Base-by-base conservation (phyloP, 2,797 vertebrate species). In the Pseudomugil gertrudae region DNA sequence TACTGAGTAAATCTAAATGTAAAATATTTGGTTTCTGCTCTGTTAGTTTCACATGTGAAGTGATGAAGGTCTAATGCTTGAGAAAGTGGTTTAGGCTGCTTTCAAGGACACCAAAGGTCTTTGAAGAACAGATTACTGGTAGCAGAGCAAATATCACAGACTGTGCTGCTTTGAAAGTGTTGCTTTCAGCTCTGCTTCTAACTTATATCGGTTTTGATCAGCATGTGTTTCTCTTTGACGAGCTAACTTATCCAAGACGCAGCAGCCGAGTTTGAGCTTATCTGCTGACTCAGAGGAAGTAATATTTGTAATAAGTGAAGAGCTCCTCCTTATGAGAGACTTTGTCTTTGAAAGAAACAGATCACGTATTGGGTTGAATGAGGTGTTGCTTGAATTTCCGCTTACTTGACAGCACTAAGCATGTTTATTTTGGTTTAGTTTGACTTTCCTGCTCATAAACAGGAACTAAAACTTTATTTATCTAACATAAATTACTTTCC, bases 391-490 rank as follows among this genome's bases (percentile, higher is more conserved):
- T 21, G 9, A 29, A 30, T 55, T 8, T 50, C 50, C 50, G 53
- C 14, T 3, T 0, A 21, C 35, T 13, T 60, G 14, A 54, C 32
- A 27, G 50, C 26, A 19, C 30, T 35, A 26, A 26, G 35, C 27
- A 1, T 48, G 35, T 29, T 63, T 54, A 26, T 62, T 63, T 71
- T 54, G 13, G 47, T 50, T 50, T 26, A 50, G 13, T 50, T 26
- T 24, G 15, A 52, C 27, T 61, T 64, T 64, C 17, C 38, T 53
- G 38, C 33, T 45, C 52, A 55, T 54, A 57, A 80, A 76, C 52
- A 76, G 74, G 66, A 82, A 72, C 38, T 57, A 30, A 33, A 58
- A 43, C 32, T 56, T 70, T 66, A 14, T 66, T 38, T 9, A 32
- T 26, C 57, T 26, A 30, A 36, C 19, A 21, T 50, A 62, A 65